phyloP scores from a whole-genome alignment of 2,797 vertebrate species.

The Sparidentex hasta region DNA sequence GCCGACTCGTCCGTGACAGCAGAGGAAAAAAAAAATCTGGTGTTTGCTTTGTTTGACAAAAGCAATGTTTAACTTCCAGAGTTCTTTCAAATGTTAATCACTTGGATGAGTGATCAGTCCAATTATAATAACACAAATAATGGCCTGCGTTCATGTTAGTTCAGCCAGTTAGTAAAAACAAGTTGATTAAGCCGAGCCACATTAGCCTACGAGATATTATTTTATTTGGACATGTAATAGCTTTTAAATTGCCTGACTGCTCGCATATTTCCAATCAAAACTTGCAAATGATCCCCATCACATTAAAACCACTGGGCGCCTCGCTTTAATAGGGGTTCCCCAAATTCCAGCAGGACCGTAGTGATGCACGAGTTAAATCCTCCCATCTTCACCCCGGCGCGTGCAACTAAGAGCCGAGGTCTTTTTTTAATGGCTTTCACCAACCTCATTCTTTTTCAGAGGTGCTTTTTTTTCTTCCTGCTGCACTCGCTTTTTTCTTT shows the following conservation, averaged over 20 bases:
- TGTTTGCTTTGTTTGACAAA: constrained; percentile 31
- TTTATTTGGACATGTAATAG: constrained; percentile 71
- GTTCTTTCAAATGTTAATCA: constrained; percentile 45
- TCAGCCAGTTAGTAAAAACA: constrained; percentile 66
- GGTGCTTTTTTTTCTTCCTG: constrained; percentile 27
- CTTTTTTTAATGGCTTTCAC: constrained; percentile 60
- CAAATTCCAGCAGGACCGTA: constrained; percentile 24
- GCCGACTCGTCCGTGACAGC: neutral
- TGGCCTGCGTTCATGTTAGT: constrained; percentile 56
- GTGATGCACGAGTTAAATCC: constrained; percentile 41
- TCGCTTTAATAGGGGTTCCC: constrained; percentile 41
- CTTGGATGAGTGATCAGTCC: constrained; percentile 57
- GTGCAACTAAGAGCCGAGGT: constrained; percentile 35
- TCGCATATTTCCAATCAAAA: constrained; percentile 64
- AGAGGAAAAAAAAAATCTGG: constrained; percentile 10
- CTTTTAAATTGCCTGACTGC: constrained; percentile 65
- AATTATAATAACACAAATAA: constrained; percentile 74
- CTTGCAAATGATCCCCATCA: constrained; percentile 52
- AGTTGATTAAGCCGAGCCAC: constrained; percentile 69
- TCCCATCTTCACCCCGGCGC: constrained; percentile 20
- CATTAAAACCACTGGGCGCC: constrained; percentile 47
- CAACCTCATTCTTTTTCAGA: constrained; percentile 46
- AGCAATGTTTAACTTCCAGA: constrained; percentile 53
- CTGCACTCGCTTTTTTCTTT: constrained; percentile 23
- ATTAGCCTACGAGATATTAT: constrained; percentile 55